phyloP scores from a whole-genome alignment of 2,113 vertebrate species.

The Puntigrus tetrazona region DNA sequence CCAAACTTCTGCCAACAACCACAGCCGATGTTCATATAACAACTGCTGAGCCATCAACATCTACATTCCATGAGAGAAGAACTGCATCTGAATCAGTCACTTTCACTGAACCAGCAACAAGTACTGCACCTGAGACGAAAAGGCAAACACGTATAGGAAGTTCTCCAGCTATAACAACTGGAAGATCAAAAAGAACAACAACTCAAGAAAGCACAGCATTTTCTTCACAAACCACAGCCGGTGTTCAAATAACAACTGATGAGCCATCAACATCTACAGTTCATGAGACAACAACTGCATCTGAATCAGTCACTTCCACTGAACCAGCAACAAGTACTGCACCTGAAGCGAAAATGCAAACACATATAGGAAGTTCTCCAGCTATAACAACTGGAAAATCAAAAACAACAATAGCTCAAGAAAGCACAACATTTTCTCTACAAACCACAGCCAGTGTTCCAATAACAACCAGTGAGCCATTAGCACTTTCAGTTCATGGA shows the following conservation, averaged over 20 bases:
- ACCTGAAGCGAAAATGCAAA: not conserved
- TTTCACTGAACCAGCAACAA: not conserved
- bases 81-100: not conserved
- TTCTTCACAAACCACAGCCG: not conserved
- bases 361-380: not conserved
- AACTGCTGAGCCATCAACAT: too few species aligned
- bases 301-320: not conserved
- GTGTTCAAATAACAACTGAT: not conserved
- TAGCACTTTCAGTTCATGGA: not conserved
- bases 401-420: not conserved
- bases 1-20: not conserved
- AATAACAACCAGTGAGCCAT: too few species aligned
- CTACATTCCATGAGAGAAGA: not conserved
- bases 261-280: not conserved
- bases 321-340: not conserved
- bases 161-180: not conserved
- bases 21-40: too few species aligned
- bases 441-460: too few species aligned
- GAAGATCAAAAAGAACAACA: not conserved
- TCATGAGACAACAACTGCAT: not conserved
- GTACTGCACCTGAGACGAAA: not conserved
- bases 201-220: not conserved
- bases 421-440: not conserved
- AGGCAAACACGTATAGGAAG: not conserved
- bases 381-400: not conserved